Evolutionary conservation across 1,140 invertebrate species (phyloP).

Genomic region (Penaeus japonicus): DNA sequence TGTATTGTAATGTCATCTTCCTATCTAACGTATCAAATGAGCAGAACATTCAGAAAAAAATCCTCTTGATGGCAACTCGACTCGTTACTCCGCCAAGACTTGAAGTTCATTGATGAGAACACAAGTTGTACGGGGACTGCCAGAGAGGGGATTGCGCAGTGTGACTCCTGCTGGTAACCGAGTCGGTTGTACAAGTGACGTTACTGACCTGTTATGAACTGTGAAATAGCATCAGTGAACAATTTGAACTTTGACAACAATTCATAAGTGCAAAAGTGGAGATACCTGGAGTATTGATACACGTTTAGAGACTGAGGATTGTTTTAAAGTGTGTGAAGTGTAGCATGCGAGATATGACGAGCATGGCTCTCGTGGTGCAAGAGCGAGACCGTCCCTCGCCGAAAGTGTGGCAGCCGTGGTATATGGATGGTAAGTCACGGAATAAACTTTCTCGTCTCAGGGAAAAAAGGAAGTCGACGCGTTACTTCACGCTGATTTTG

Average conservation of each 20-base stretch:
- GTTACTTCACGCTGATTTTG: too few species aligned
- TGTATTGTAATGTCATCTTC: too few species aligned
- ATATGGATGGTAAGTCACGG: conserved; percentile 49
- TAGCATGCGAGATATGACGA: conserved; percentile 42
- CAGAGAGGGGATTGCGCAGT: neutral
- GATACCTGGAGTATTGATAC: neutral
- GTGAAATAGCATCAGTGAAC: too few species aligned
- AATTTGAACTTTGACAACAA: neutral
- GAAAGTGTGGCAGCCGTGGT: conserved; percentile 58
- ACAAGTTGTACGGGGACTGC: conserved; percentile 1
- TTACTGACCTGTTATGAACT: too few species aligned
- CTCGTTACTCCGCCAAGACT: neutral
- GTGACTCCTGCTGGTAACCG: too few species aligned
- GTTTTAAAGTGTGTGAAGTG: conserved; percentile 29
- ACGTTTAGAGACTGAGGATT: neutral
- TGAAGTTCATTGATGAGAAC: conserved; percentile 44
- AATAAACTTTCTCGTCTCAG: neutral
- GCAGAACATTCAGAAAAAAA: neutral
- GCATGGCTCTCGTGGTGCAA: conserved; percentile 47
- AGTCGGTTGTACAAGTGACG: too few species aligned
- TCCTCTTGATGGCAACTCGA: neutral
- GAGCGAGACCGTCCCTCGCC: conserved; percentile 51
- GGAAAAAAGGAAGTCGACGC: too few species aligned
- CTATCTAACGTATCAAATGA: too few species aligned
- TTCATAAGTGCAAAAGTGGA: neutral